Percentiles rank a stretch among this genome's conserved stretches.
phyloP scores from a whole-genome alignment of 2,113 vertebrate genomes.

The Tricholaema leucomelas region DNA sequence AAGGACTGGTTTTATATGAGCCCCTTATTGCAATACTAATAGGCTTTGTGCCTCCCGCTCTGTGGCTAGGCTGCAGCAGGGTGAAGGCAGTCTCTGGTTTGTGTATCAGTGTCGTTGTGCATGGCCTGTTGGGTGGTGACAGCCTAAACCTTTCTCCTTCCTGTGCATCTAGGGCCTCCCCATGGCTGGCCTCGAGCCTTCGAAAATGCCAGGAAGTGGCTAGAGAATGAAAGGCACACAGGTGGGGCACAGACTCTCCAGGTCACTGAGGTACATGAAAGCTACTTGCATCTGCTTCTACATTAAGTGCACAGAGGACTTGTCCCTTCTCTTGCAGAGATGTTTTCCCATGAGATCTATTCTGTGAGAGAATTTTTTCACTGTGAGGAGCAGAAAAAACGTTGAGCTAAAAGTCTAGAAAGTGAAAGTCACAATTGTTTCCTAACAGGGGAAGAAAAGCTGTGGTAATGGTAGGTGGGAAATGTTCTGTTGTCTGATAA shows the following conservation, averaged over 20 bases:
- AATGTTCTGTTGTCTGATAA: background rate
- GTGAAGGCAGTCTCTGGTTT: background rate
- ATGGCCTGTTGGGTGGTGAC: background rate
- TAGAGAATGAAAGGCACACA: fast-evolving
- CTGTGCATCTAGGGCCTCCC: background rate
- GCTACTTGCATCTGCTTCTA: fast-evolving
- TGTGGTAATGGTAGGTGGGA: background rate
- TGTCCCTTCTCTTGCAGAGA: background rate
- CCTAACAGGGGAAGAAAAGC: background rate
- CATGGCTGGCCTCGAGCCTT: background rate
- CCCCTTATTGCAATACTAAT: background rate
- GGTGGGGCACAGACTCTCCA: background rate
- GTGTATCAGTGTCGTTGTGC: fast-evolving
- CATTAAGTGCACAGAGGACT: background rate
- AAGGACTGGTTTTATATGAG: background rate
- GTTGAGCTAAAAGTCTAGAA: background rate
- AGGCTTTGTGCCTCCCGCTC: background rate
- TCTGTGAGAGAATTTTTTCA: background rate
- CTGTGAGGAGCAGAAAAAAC: background rate
- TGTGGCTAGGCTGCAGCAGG: background rate
- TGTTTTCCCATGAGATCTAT: background rate
- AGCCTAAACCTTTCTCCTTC: background rate
- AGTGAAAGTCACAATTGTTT: fast-evolving
- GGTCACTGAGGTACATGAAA: background rate
- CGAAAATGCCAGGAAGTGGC: background rate